phyloP scores from a whole-genome alignment of 2,113 vertebrate species.

The Morone chrysops region DNA sequence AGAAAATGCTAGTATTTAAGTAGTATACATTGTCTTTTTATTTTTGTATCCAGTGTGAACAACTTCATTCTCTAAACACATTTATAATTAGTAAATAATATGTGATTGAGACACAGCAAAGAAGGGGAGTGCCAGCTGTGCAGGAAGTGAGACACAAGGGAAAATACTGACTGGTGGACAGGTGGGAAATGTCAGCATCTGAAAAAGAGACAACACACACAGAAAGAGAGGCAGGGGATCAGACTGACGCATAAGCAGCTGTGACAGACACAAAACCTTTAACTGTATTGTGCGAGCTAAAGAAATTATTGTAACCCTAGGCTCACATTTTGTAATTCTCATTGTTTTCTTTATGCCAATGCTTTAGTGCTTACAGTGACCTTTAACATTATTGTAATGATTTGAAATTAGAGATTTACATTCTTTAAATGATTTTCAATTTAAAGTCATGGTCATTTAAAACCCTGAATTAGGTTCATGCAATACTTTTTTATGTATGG shows the following conservation, averaged over 20 bases:
- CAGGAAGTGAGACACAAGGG: constrained; percentile 30
- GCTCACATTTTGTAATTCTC: constrained; percentile 20
- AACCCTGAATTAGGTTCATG: background rate
- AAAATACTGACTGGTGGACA: constrained; percentile 56
- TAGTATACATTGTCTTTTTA: no score
- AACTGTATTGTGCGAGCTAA: constrained; percentile 30
- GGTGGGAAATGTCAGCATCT: constrained; percentile 70
- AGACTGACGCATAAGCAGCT: constrained; percentile 52
- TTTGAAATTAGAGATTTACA: background rate
- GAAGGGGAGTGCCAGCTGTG: constrained; percentile 49
- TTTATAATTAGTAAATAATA: constrained; percentile 29
- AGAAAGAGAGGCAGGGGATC: constrained; percentile 34
- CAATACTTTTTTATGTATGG: background rate
- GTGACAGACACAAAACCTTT: constrained; percentile 41
- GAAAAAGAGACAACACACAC: constrained; percentile 60
- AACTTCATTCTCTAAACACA: constrained; percentile 1
- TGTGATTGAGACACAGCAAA: constrained; percentile 24
- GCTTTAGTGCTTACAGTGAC: background rate
- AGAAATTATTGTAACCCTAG: constrained; percentile 25
- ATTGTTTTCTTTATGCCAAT: background rate
- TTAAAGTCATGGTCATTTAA: background rate
- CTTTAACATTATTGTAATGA: background rate
- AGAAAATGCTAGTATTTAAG: background rate
- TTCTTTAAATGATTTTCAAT: background rate
- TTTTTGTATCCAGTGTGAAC: background rate